These are phyloP conservation scores for Clusia tigrina DNA, from an alignment of 2,888 invertebrate species.

Conservation along the genomic window DNA sequence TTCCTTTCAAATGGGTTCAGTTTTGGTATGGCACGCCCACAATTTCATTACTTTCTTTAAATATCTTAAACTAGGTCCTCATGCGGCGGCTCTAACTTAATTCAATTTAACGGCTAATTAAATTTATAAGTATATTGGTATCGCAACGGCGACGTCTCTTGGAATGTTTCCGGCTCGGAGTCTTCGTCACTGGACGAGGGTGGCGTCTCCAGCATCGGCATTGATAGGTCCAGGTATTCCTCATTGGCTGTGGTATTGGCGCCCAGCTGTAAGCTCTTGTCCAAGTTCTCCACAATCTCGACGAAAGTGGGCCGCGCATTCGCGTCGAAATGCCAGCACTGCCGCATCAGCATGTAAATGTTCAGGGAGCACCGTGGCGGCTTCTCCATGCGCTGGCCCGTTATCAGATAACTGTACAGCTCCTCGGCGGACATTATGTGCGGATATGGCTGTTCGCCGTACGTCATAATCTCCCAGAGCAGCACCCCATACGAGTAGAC, in stretches of 20 bases:
- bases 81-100: neutral
- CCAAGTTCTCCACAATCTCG: constrained; percentile 88
- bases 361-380: constrained; percentile 95
- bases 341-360: constrained; percentile 95
- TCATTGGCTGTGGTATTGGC: constrained; percentile 73
- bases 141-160: constrained; percentile 48
- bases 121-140: constrained; percentile 61
- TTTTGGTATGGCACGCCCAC: too few relatives aligned
- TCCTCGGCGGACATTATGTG: constrained; percentile 93
- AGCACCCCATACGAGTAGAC: constrained; percentile 97
- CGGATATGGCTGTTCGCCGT: constrained; percentile 98
- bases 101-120: constrained; percentile 40
- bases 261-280: constrained; percentile 78
- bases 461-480: constrained; percentile 98
- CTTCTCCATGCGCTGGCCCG: constrained; percentile 94
- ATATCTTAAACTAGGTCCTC: neutral
- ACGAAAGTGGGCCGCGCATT: constrained; percentile 87
- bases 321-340: constrained; percentile 96
- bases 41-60: too few relatives aligned
- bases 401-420: constrained; percentile 88
- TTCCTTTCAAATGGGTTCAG: too few relatives aligned
- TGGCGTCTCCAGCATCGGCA: constrained; percentile 86
- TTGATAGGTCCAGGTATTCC: constrained; percentile 88
- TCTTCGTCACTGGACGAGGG: constrained; percentile 80
- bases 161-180: constrained; percentile 51